Percentiles rank a stretch among this genome's conserved stretches.
These are phyloP conservation scores for Tachuris rubrigastra DNA, from an alignment of 2,113 vertebrate genomes.

Conservation along the genomic window DNA sequence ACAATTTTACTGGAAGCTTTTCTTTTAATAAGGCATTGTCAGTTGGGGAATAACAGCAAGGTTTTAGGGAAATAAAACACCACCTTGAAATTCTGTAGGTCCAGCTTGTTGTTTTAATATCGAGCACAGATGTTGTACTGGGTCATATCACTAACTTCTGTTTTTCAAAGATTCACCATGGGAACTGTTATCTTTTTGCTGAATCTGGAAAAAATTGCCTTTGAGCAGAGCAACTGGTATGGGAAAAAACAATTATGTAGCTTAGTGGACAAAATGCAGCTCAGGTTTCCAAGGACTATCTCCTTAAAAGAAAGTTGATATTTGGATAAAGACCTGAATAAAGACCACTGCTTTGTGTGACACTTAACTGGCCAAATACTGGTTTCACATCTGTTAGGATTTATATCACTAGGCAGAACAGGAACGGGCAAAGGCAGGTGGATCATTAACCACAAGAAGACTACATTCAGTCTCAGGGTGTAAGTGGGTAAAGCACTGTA, in stretches of 20 bases:
- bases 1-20: not conserved
- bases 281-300: not conserved
- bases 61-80: not conserved
- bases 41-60: not conserved
- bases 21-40: not conserved
- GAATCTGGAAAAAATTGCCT: not conserved
- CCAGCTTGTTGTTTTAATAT: not conserved
- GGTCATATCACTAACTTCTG: not conserved
- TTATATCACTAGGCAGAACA: not conserved
- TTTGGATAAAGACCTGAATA: not conserved
- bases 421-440: not conserved
- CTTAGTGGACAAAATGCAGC: not conserved
- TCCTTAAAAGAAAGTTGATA: not conserved
- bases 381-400: not conserved
- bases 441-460: not conserved
- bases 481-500: not conserved
- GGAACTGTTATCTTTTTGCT: not conserved
- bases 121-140: rapidly evolving
- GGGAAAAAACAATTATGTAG: not conserved
- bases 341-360: not conserved
- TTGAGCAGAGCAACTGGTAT: not conserved
- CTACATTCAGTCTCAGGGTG: not conserved
- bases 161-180: not conserved
- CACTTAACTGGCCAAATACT: not conserved
- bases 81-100: not conserved